Conservation (phyloP, 1,140 invertebrate genomes). For the Riptortus pedestris region DNA sequence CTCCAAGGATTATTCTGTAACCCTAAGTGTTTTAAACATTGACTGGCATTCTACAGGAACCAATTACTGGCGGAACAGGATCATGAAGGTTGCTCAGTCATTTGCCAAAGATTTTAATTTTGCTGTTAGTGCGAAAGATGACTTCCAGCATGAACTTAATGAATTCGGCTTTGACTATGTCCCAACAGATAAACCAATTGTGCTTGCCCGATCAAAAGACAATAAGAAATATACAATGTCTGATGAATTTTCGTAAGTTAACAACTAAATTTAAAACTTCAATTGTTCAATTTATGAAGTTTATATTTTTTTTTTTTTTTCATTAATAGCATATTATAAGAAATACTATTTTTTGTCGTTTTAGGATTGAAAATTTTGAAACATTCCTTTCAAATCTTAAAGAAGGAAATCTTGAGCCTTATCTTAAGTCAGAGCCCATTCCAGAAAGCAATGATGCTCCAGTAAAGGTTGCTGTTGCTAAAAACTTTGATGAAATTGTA, state of each 20-base stretch:
- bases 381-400: slow-evolving; percentile 80
- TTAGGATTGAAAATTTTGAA: slow-evolving; percentile 73
- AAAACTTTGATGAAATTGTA: slow-evolving; percentile 94
- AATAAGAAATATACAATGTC: slow-evolving; percentile 85
- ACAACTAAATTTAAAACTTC: background rate
- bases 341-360: slow-evolving; percentile 31
- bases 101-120: slow-evolving; percentile 68
- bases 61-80: slow-evolving; percentile 98
- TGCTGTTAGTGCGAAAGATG: slow-evolving; percentile 82
- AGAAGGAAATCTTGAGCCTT: slow-evolving; percentile 75
- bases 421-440: slow-evolving; percentile 89
- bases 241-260: slow-evolving; percentile 72
- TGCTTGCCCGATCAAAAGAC: slow-evolving; percentile 68
- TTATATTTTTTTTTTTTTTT: background rate
- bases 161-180: slow-evolving; percentile 85
- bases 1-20: too few relatives aligned
- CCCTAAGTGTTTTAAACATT: too few relatives aligned
- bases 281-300: background rate
- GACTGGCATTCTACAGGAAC: too few relatives aligned
- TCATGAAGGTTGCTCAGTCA: slow-evolving; percentile 88
- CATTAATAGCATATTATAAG: background rate
- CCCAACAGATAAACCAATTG: slow-evolving; percentile 79
- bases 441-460: slow-evolving; percentile 74
- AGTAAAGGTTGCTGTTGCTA: slow-evolving; percentile 87
- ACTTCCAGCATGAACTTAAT: slow-evolving; percentile 86